Base-by-base conservation (phyloP, 2,888 invertebrate genomes). In the Sepiola atlantica region DNA sequence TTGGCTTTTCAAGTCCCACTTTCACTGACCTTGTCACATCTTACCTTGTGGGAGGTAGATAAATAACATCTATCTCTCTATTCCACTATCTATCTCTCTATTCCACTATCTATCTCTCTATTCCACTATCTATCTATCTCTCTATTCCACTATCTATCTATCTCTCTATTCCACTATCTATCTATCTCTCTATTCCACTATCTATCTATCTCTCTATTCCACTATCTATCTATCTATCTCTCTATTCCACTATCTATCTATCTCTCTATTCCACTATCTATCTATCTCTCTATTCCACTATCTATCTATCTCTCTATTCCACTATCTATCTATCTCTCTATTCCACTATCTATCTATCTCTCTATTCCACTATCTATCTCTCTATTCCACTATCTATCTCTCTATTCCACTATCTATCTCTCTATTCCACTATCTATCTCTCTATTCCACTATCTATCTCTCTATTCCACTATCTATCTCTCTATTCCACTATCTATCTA, bases 221-320 rank as follows among this genome's bases (percentile, higher is more conserved):
- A 6, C 28, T 10, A 4, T 28, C 12, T n/a, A 1, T n/a, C 10
- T 1, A 2, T n/a, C 2, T 77, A 28, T 12, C 10, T n/a, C 28
- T 8, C 8, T 8, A 8, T n/a, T n/a, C 6, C 0, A 1, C 8
- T n/a, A 28, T 8, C n/a, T 10, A 0, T n/a, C 12, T 8, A 0
- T 18, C n/a, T 18, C 8, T 0, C 12, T n/a, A 6, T 12, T n/a
- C 1, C 77, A 0, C 10, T n/a, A 6, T 28, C n/a, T 6, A 2
- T 61, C 61, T 28, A 3, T n/a, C 18, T 3, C 16, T n/a, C 10
- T 0, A 3, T 0, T 10, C 3, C 10, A 14, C 12, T 18, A 14
- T 16, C 10, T 18, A 6, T 16, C 10, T 16, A 1, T 77, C 16
- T 1, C n/a, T 1, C 10, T 18, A 0, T 0, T 0, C 0, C 14